Conservation (phyloP, 2,113 vertebrate genomes). For the Neopipo cinnamomea region DNA sequence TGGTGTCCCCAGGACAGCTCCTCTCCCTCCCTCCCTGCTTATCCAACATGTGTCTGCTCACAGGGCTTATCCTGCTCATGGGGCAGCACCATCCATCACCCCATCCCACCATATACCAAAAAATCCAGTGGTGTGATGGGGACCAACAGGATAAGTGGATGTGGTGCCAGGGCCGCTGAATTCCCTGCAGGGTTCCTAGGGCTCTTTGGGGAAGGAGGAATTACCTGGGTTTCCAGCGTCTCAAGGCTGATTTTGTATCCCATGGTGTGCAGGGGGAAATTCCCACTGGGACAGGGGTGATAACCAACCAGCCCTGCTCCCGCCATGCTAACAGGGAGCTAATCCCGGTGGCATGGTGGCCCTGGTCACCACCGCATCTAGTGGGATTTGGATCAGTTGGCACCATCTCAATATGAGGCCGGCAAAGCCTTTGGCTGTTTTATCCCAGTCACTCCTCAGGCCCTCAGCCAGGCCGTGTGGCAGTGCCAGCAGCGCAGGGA, state of each 20-base stretch:
- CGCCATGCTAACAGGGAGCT: rapidly evolving
- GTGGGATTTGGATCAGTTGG: neutral
- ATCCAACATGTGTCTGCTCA: rapidly evolving
- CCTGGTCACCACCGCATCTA: neutral
- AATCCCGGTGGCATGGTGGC: neutral
- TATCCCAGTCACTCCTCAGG: neutral
- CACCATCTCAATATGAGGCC: neutral
- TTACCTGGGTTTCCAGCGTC: neutral
- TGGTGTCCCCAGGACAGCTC: neutral
- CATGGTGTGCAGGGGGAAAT: rapidly evolving
- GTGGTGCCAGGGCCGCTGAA: rapidly evolving
- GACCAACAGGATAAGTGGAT: rapidly evolving
- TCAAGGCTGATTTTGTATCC: neutral
- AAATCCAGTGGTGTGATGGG: rapidly evolving
- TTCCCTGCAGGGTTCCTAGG: neutral
- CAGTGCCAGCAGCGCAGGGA: neutral
- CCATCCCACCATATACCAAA: neutral
- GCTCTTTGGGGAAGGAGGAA: neutral
- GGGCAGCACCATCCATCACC: neutral
- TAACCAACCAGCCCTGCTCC: neutral
- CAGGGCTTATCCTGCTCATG: rapidly evolving
- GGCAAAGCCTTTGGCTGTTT: neutral
- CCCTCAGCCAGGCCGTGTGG: neutral
- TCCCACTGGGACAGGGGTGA: neutral
- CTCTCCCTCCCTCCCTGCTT: neutral